These are phyloP conservation scores for Tetramorium simillimum DNA, from an alignment of 1,140 invertebrate genomes.

Conservation along the genomic window DNA sequence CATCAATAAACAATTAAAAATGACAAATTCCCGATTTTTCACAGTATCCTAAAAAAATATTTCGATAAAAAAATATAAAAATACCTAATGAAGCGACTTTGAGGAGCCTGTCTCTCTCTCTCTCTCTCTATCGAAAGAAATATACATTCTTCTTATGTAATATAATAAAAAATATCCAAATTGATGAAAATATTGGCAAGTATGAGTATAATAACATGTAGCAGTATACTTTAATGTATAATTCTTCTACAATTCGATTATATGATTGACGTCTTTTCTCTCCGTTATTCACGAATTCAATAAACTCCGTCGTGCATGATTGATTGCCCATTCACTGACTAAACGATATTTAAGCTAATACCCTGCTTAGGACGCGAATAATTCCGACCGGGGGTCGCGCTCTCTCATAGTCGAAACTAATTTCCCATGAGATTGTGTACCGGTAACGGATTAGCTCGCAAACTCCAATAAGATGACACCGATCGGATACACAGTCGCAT, in stretches of 20 bases:
- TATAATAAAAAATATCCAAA: neutral
- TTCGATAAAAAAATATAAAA: too few species aligned
- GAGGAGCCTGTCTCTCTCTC: neutral
- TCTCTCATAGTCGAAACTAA: conserved; percentile 44
- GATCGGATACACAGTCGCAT: conserved; percentile 40
- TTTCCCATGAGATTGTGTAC: conserved; percentile 55
- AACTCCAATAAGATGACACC: conserved; percentile 55
- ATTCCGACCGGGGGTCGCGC: conserved; percentile 19
- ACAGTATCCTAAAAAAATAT: neutral
- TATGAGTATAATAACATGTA: neutral
- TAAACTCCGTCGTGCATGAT: neutral
- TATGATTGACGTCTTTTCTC: neutral
- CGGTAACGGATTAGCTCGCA: conserved; percentile 47
- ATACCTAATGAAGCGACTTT: too few species aligned
- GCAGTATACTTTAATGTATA: neutral
- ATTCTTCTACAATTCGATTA: neutral
- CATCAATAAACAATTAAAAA: neutral
- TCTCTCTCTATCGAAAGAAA: neutral
- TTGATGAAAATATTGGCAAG: neutral
- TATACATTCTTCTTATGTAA: neutral
- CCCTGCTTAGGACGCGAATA: conserved; percentile 23
- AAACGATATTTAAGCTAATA: conserved; percentile 27
- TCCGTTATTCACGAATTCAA: neutral
- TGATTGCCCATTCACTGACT: neutral
- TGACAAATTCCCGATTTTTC: neutral